Evolutionary conservation across 2,888 invertebrate species (phyloP).

Genomic region (Tubulanus polymorphus): DNA sequence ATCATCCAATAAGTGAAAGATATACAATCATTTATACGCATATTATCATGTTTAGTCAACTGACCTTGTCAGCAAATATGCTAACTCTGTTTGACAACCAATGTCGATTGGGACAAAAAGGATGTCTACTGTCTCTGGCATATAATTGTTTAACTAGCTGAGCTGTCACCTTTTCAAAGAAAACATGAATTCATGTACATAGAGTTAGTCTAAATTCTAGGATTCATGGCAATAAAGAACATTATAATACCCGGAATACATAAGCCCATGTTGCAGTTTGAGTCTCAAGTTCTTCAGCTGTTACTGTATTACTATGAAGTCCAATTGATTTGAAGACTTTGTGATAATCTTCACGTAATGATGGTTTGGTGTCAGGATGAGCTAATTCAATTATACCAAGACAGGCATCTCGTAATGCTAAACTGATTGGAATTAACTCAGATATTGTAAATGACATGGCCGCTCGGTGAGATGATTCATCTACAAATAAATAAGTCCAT

Average conservation of each 20-base stretch:
- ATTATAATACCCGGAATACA: conserved; percentile 65
- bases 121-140: conserved; percentile 77
- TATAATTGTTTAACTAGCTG: conserved; percentile 77
- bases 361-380: conserved; percentile 70
- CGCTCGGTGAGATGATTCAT: conserved; percentile 31
- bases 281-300: conserved; percentile 52
- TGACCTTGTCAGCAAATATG: conserved; percentile 48
- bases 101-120: conserved; percentile 69
- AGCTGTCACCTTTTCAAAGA: conserved; percentile 61
- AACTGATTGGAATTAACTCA: conserved; percentile 70
- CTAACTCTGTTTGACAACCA: conserved; percentile 62
- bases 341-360: conserved; percentile 60
- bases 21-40: neutral
- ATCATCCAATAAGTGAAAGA: neutral
- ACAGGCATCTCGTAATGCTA: conserved; percentile 73
- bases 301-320: conserved; percentile 20
- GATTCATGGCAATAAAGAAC: neutral
- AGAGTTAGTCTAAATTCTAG: neutral
- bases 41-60: conserved; percentile 5
- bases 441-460: conserved; percentile 69
- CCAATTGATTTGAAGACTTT: conserved; percentile 53
- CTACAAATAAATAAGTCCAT: conserved; percentile 20
- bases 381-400: conserved; percentile 81
- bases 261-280: conserved; percentile 69
- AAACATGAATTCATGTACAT: conserved; percentile 1